A percentile compares a stretch with the other conserved stretches of the same genome.
Evolutionary conservation across 2,888 invertebrate species (phyloP).

Genomic region (Lepetodrilus schrolli): DNA sequence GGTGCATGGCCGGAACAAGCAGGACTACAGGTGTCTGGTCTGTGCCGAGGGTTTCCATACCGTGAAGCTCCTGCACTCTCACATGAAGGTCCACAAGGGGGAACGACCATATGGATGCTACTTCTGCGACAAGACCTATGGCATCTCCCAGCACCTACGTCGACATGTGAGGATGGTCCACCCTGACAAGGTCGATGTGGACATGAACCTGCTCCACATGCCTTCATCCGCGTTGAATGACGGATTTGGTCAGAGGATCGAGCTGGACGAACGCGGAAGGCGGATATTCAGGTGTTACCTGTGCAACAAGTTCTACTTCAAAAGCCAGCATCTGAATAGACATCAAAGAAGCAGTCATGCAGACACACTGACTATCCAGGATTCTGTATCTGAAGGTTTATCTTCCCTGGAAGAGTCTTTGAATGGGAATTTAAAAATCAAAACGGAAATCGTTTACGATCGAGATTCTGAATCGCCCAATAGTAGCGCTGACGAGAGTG

Average conservation of each 20-base stretch:
- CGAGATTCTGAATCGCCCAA: background rate
- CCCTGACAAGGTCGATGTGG: background rate
- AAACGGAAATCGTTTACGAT: background rate
- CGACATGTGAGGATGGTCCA: background rate
- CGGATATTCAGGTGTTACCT: background rate
- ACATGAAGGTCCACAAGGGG: slow-evolving; percentile 4
- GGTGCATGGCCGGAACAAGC: background rate
- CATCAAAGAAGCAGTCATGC: background rate
- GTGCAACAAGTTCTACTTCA: background rate
- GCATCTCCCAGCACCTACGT: slow-evolving; percentile 1
- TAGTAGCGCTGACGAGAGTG: background rate
- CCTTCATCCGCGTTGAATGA: background rate
- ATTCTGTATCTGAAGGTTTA: too few species aligned
- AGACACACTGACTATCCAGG: too few species aligned
- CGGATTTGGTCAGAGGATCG: background rate
- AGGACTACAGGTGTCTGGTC: background rate
- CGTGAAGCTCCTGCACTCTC: background rate
- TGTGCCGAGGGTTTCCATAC: background rate
- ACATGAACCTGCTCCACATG: background rate
- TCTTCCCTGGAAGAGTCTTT: background rate
- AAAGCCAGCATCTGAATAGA: background rate
- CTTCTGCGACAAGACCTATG: slow-evolving; percentile 4
- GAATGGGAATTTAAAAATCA: background rate
- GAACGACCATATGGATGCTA: slow-evolving; percentile 19
- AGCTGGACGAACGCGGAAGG: background rate